Conservation (phyloP, 2,888 invertebrate species). For the Idaea straminata region DNA sequence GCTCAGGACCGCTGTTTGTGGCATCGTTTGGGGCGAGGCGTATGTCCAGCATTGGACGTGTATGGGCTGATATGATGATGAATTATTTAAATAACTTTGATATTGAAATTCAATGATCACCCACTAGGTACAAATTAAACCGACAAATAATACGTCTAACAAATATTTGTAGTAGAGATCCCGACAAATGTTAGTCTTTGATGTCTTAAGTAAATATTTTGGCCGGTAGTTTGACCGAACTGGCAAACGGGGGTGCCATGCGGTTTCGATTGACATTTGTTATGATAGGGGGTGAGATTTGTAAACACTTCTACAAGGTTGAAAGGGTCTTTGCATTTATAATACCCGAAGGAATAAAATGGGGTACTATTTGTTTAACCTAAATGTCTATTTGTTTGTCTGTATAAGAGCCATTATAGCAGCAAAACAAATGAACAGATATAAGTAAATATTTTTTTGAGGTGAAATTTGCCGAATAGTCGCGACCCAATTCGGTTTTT, state of each 20-base stretch:
- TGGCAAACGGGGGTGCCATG: neutral
- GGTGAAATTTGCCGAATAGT: no score
- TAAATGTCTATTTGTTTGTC: neutral
- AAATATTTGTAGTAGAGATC: neutral
- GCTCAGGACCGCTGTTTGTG: no score
- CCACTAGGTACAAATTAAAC: neutral
- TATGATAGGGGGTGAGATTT: neutral
- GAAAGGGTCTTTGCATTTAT: neutral
- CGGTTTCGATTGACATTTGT: conserved; percentile 1
- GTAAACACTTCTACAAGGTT: neutral
- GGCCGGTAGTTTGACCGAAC: neutral
- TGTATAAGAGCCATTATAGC: neutral
- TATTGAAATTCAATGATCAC: neutral
- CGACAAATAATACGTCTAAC: neutral
- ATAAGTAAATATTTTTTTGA: no score
- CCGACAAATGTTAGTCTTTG: neutral
- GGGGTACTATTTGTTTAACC: neutral
- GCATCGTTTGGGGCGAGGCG: no score
- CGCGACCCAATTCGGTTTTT: no score
- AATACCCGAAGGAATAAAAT: neutral
- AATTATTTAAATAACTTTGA: no score
- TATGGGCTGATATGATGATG: no score
- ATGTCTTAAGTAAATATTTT: neutral
- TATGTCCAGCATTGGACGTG: no score
- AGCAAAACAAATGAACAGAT: no score